These are phyloP conservation scores for Pterocles burchelli DNA, from an alignment of 2,113 vertebrate species.

Conservation along the genomic window DNA sequence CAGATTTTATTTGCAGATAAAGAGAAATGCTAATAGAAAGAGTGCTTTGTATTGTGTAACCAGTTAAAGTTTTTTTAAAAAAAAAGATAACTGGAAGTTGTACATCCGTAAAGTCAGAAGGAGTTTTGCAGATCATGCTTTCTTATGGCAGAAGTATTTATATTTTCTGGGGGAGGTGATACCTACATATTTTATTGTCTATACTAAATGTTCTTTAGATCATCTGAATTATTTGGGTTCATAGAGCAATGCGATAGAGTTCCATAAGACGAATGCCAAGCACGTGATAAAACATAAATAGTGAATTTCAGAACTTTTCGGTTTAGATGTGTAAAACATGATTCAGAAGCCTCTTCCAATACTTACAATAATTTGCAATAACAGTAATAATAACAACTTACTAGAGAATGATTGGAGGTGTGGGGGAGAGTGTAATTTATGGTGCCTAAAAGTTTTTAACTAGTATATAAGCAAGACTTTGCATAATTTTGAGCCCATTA, in stretches of 20 bases:
- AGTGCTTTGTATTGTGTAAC: background rate
- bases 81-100: background rate
- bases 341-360: background rate
- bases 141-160: background rate
- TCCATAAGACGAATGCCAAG: background rate
- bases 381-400: background rate
- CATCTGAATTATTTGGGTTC: background rate
- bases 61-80: background rate
- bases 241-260: background rate
- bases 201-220: background rate
- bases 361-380: background rate
- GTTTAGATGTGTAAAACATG: background rate
- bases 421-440: background rate
- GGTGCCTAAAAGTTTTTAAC: background rate
- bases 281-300: background rate
- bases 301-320: background rate
- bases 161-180: background rate
- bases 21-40: background rate
- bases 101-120: background rate
- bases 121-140: background rate
- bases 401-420: background rate
- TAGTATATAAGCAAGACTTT: background rate
- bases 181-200: background rate
- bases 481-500: background rate
- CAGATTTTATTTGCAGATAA: background rate